Conservation (phyloP, 2,113 vertebrate species). For the Sciurus niger region DNA sequence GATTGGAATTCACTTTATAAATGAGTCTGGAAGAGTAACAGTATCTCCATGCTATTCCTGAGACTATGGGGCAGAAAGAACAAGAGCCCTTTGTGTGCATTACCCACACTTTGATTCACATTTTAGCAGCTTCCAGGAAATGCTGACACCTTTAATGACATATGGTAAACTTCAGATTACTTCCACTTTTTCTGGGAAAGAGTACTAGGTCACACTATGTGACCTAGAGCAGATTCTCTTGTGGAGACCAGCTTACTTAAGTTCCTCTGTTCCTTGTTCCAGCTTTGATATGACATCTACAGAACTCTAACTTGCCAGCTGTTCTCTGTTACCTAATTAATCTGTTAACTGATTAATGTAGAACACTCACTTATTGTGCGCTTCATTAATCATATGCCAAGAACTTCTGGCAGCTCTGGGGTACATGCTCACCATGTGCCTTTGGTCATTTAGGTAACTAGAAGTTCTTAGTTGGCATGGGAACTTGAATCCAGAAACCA, state of each 20-base stretch:
- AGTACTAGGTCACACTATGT: neutral
- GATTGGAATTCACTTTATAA: neutral
- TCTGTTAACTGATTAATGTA: conserved; percentile 47
- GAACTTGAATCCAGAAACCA: conserved; percentile 59
- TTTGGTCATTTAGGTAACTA: conserved; percentile 57
- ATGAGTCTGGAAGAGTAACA: neutral
- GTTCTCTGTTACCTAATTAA: neutral
- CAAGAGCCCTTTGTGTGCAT: neutral
- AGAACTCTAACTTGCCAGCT: conserved; percentile 27
- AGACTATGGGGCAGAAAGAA: neutral
- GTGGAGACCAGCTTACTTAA: neutral
- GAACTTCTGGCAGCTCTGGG: conserved; percentile 60
- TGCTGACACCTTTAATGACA: neutral
- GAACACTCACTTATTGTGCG: conserved; percentile 51
- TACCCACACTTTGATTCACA: neutral
- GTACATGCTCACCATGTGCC: conserved; percentile 42
- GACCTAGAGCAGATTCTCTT: neutral
- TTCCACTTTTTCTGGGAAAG: neutral
- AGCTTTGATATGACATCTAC: neutral
- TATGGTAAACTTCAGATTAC: neutral
- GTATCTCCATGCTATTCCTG: neutral
- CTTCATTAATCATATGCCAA: conserved; percentile 67
- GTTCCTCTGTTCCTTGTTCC: neutral
- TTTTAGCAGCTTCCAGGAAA: conserved; percentile 32
- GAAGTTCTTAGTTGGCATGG: conserved; percentile 49